Evolutionary conservation across 1,140 invertebrate genomes (phyloP).

Genomic region (Papilio xuthus): DNA sequence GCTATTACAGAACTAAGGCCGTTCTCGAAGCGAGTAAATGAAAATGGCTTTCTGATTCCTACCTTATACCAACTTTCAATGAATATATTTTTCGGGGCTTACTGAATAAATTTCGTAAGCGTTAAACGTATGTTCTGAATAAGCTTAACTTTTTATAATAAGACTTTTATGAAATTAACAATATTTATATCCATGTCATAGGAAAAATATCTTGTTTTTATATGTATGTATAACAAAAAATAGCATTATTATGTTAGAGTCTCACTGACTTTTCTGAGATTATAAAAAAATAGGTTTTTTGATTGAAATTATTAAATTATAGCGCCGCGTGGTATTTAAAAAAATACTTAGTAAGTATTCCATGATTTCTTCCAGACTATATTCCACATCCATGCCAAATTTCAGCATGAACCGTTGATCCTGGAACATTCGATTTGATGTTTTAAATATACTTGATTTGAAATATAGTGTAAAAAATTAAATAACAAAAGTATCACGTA

Average conservation of each 20-base stretch:
- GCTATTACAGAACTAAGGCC: constrained; percentile 35
- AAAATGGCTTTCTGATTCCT: constrained; percentile 28
- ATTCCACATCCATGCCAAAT: too few species aligned
- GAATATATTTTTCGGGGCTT: constrained; percentile 22
- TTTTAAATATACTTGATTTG: not conserved
- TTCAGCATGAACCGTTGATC: too few species aligned
- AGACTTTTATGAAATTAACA: not conserved
- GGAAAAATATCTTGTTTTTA: not conserved
- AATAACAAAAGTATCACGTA: constrained; percentile 3
- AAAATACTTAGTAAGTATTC: too few species aligned
- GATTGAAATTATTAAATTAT: not conserved
- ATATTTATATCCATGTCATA: not conserved
- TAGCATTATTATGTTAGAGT: not conserved
- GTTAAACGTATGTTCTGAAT: constrained; percentile 5
- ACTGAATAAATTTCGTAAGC: constrained; percentile 24
- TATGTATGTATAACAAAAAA: too few species aligned
- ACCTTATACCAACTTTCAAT: constrained; percentile 19
- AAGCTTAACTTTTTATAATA: not conserved
- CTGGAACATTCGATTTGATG: too few species aligned
- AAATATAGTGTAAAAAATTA: not conserved
- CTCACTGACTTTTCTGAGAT: not conserved
- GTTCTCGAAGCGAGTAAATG: constrained; percentile 23
- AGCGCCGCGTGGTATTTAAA: too few species aligned
- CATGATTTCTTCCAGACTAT: too few species aligned
- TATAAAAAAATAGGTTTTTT: not conserved